Percentiles rank a stretch among this genome's conserved stretches.
Evolutionary conservation across 2,797 vertebrate genomes (phyloP).

Genomic region (Typhlichthys subterraneus): DNA sequence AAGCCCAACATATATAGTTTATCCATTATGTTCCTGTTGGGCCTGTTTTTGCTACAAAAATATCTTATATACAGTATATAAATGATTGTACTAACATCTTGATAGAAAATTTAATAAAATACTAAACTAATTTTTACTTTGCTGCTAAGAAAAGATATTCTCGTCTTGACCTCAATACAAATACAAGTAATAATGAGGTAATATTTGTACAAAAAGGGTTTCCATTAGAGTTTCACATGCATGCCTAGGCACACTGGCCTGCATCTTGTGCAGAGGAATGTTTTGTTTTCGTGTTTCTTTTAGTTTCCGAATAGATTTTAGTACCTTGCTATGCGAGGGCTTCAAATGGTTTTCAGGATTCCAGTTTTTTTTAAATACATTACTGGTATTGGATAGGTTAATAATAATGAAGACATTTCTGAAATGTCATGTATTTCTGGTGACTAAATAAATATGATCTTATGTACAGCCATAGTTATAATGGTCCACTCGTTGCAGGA

Average conservation of each 20-base stretch:
- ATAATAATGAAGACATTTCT: conserved; percentile 27
- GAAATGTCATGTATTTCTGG: conserved; percentile 44
- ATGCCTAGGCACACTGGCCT: conserved; percentile 67
- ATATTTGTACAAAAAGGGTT: conserved; percentile 94
- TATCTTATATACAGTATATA: conserved; percentile 93
- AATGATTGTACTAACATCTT: conserved; percentile 87
- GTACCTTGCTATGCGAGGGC: conserved; percentile 36
- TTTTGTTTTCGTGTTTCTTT: conserved; percentile 16
- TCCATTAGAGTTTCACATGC: conserved; percentile 69
- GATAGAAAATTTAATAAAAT: conserved; percentile 74
- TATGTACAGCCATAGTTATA: conserved; percentile 82
- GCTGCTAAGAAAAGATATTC: conserved; percentile 80
- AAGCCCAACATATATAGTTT: conserved; percentile 75
- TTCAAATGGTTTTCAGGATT: conserved; percentile 43
- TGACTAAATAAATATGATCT: conserved; percentile 78
- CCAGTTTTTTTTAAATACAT: conserved; percentile 52
- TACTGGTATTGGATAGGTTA: conserved; percentile 28
- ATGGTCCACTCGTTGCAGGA: conserved; percentile 38
- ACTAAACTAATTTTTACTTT: conserved; percentile 81
- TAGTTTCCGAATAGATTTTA: conserved; percentile 22
- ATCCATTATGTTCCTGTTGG: conserved; percentile 81
- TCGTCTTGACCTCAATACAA: conserved; percentile 85
- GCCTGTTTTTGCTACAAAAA: conserved; percentile 84
- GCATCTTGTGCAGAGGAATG: conserved; percentile 64
- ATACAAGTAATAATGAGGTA: conserved; percentile 97